A percentile compares a stretch with the other conserved stretches of the same genome.
Evolutionary conservation across 2,113 vertebrate genomes (phyloP).

Genomic region (Gracilinanus agilis): DNA sequence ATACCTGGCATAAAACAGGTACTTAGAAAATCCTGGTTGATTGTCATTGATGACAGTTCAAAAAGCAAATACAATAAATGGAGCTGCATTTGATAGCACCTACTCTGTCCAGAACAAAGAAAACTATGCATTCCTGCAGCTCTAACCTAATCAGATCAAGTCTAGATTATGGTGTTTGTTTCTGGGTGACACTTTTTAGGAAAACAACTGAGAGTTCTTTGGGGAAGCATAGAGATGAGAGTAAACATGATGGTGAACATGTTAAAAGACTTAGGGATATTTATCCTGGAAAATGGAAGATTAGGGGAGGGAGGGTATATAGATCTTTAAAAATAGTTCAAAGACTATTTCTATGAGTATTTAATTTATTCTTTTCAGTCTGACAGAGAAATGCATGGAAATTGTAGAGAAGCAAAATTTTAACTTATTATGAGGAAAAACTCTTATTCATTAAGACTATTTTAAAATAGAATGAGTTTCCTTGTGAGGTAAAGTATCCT

Average conservation of each 20-base stretch:
- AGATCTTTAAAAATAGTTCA: not conserved
- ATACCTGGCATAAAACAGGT: too few relatives aligned
- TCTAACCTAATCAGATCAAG: not conserved
- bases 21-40: too few relatives aligned
- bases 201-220: not conserved
- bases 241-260: not conserved
- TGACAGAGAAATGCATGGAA: not conserved
- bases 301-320: too few relatives aligned
- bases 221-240: not conserved
- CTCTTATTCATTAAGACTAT: not conserved
- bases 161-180: not conserved
- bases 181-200: not conserved
- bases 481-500: not conserved
- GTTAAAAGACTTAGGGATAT: not conserved
- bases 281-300: too few relatives aligned
- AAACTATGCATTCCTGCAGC: not conserved
- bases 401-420: not conserved
- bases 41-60: not conserved
- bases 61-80: not conserved
- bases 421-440: not conserved
- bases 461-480: not conserved
- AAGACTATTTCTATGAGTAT: not conserved
- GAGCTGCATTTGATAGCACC: too few relatives aligned
- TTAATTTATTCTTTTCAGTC: not conserved
- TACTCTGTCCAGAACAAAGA: not conserved